Evolutionary conservation across 2,113 vertebrate species (phyloP).

Genomic region (Callaeas wilsoni): DNA sequence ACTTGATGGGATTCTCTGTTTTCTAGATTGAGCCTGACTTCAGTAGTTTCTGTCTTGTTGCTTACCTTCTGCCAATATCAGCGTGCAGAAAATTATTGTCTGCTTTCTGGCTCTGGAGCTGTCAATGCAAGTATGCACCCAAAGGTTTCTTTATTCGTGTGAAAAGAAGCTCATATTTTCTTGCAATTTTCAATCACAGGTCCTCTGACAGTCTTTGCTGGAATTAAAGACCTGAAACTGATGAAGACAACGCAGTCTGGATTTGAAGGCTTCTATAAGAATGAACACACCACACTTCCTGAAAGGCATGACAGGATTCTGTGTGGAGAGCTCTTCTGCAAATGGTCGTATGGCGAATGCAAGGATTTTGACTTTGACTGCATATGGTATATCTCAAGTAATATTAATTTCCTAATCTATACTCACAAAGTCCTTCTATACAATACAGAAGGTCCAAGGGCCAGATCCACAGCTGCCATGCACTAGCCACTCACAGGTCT

Average conservation of each 20-base stretch:
- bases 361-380: slow-evolving; percentile 73
- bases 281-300: slow-evolving; percentile 87
- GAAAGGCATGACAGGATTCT: slow-evolving; percentile 88
- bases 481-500: not conserved
- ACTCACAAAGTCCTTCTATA: not conserved
- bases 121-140: not conserved
- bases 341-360: slow-evolving; percentile 83
- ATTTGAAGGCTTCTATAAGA: slow-evolving; percentile 86
- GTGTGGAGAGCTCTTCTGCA: slow-evolving; percentile 84
- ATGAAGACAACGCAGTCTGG: slow-evolving; percentile 95
- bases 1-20: not conserved
- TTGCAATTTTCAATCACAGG: slow-evolving; percentile 60
- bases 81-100: not conserved
- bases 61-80: not conserved
- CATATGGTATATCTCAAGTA: slow-evolving; percentile 74
- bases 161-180: not conserved
- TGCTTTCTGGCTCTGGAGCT: not conserved
- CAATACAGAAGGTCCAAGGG: not conserved
- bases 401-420: not conserved
- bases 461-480: not conserved
- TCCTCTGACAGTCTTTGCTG: slow-evolving; percentile 81
- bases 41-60: not conserved
- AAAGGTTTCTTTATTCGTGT: not conserved
- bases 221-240: slow-evolving; percentile 88
- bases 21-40: not conserved